A percentile compares a stretch with the other conserved stretches of the same genome.
These are phyloP conservation scores for Clupea harengus DNA, from an alignment of 2,113 vertebrate species.

Conservation along the genomic window DNA sequence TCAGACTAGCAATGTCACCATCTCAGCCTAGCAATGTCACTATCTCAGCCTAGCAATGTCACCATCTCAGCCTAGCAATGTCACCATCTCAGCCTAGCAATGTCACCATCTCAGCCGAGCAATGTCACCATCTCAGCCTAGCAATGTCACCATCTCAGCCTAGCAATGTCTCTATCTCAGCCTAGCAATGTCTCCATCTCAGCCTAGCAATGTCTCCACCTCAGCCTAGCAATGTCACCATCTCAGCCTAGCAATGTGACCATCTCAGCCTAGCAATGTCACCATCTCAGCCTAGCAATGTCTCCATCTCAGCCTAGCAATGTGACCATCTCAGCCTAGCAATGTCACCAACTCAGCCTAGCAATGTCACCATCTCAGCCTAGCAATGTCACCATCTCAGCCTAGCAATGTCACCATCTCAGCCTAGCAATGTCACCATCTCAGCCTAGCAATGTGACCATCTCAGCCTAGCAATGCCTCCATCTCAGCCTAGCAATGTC, in stretches of 20 bases:
- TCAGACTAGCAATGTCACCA: neutral
- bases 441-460: neutral
- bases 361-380: no score
- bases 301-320: neutral
- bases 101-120: neutral
- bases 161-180: neutral
- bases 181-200: neutral
- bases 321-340: neutral
- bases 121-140: neutral
- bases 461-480: neutral
- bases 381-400: neutral
- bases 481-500: neutral
- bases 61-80: neutral
- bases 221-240: neutral
- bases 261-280: neutral
- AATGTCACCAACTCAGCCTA: neutral
- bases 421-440: no score
- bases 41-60: neutral
- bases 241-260: neutral
- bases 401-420: neutral
- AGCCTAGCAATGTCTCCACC: neutral
- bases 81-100: neutral
- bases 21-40: neutral
- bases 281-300: neutral
- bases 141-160: neutral